These are phyloP conservation scores for Amphipoea lucens DNA, from an alignment of 2,888 invertebrate species.

Conservation along the genomic window DNA sequence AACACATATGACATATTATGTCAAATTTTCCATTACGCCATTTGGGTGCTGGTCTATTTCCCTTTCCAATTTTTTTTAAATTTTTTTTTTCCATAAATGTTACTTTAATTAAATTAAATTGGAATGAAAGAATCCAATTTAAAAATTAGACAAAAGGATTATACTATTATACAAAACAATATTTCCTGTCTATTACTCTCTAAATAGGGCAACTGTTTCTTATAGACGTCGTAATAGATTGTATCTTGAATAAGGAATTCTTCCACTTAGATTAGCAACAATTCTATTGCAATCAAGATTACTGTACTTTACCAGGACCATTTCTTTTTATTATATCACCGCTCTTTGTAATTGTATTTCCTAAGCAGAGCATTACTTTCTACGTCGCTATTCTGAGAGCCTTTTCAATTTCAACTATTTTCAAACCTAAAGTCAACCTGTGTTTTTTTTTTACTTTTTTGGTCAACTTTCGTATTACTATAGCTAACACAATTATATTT, in stretches of 20 bases:
- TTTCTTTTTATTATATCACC: slow-evolving; percentile 49
- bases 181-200: not conserved
- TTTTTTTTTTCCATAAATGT: not conserved
- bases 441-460: not conserved
- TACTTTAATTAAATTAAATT: not conserved
- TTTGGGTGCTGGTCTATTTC: not conserved
- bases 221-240: slow-evolving; percentile 23
- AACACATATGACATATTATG: too few relatives aligned
- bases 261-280: slow-evolving; percentile 40
- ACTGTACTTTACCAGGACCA: slow-evolving; percentile 9
- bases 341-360: slow-evolving; percentile 11
- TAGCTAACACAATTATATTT: not conserved
- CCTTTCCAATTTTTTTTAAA: too few relatives aligned
- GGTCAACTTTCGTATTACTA: not conserved
- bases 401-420: not conserved
- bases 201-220: slow-evolving; percentile 6
- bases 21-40: too few relatives aligned
- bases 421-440: not conserved
- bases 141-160: not conserved
- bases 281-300: slow-evolving; percentile 44
- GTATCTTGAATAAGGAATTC: slow-evolving; percentile 21
- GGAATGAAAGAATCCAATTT: not conserved
- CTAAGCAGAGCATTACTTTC: not conserved
- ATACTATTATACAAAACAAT: not conserved
- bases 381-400: not conserved